Evolutionary conservation across 2,888 invertebrate genomes (phyloP).

Genomic region (Ornithoptera priamus): DNA sequence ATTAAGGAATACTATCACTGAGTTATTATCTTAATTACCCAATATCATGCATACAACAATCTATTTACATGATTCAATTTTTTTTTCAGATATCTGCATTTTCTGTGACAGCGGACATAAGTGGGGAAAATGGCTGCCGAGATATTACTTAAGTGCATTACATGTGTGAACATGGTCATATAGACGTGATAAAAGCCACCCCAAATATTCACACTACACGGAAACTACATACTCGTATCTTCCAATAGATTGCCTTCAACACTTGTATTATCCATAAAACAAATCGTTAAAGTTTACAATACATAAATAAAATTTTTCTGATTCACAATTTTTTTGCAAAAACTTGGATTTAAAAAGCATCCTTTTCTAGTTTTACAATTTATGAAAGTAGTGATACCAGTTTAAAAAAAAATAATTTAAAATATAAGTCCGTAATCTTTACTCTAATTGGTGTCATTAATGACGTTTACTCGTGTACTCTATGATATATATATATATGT

Average conservation of each 20-base stretch:
- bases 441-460: too few relatives aligned
- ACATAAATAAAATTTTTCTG: not conserved
- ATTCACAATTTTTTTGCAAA: too few relatives aligned
- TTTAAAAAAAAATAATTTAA: too few relatives aligned
- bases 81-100: not conserved
- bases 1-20: too few relatives aligned
- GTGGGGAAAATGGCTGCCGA: not conserved
- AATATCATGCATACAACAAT: not conserved
- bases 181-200: not conserved
- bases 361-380: too few relatives aligned
- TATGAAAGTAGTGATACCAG: too few relatives aligned
- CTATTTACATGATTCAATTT: not conserved
- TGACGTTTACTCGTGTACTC: too few relatives aligned
- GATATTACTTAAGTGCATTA: not conserved
- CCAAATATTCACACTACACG: not conserved
- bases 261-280: not conserved
- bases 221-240: not conserved
- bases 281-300: not conserved
- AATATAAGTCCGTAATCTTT: too few relatives aligned
- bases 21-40: too few relatives aligned
- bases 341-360: too few relatives aligned
- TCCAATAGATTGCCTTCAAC: not conserved
- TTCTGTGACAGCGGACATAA: constrained; percentile 6
- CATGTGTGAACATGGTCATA: not conserved
- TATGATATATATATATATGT: too few relatives aligned